These are phyloP conservation scores for Ceuthmochares aereus DNA, from an alignment of 2,113 vertebrate species.

Conservation along the genomic window DNA sequence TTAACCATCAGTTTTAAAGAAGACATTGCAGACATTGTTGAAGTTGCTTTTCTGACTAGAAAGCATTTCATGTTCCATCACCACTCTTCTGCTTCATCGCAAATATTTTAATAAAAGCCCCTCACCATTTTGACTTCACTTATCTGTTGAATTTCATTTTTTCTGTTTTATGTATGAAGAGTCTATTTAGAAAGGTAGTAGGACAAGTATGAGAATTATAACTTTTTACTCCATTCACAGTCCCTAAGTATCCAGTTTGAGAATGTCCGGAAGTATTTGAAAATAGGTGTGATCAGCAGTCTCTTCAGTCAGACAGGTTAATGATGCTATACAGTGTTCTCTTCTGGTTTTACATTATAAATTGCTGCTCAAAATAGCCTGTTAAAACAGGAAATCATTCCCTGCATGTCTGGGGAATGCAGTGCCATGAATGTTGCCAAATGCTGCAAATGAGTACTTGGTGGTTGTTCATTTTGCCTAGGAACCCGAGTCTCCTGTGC, in stretches of 20 bases:
- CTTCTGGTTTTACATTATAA: background rate
- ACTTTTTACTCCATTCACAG: background rate
- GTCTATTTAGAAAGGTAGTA: background rate
- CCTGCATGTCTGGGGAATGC: background rate
- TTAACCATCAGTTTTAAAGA: background rate
- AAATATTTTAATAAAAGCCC: background rate
- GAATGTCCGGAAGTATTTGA: background rate
- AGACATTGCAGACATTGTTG: background rate
- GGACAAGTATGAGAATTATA: background rate
- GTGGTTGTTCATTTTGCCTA: background rate
- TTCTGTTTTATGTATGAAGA: background rate
- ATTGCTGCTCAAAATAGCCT: background rate
- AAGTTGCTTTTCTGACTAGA: background rate
- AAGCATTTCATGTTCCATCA: background rate
- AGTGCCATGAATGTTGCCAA: background rate
- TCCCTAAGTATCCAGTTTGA: background rate
- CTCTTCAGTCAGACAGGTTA: background rate
- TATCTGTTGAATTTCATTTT: background rate
- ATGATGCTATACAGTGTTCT: background rate
- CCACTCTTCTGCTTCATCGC: background rate
- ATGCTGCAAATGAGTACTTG: background rate
- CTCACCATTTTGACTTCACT: background rate
- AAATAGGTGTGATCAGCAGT: background rate
- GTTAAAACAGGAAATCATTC: background rate
- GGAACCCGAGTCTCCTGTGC: background rate